Evolutionary conservation across 1,140 invertebrate genomes (phyloP).

Genomic region (Lepidostoma basale): DNA sequence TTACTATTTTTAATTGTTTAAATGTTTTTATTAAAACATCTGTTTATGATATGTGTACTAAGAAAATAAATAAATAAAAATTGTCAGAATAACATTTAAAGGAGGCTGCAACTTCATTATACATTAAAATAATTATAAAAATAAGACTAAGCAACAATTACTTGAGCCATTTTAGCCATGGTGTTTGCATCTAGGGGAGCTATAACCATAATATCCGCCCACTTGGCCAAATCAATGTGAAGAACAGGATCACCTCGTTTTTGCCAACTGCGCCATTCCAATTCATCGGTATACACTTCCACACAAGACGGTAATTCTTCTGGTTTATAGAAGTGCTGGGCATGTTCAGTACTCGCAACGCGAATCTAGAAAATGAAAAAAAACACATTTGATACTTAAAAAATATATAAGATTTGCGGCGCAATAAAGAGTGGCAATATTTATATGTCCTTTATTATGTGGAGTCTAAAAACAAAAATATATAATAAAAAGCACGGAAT

Average conservation of each 20-base stretch:
- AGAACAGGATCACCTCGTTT: conserved; percentile 91
- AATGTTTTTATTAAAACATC: too few species aligned
- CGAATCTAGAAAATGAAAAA: conserved; percentile 65
- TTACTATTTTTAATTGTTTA: too few species aligned
- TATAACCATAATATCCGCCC: conserved; percentile 93
- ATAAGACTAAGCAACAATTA: not conserved
- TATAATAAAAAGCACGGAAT: too few species aligned
- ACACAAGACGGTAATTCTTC: conserved; percentile 65
- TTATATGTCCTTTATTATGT: too few species aligned
- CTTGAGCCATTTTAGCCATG: conserved; percentile 84
- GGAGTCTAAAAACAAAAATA: too few species aligned
- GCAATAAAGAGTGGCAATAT: too few species aligned
- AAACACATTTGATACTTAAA: not conserved
- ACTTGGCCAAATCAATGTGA: conserved; percentile 95
- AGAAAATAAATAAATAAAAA: too few species aligned
- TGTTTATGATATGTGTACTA: too few species aligned
- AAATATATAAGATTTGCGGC: not conserved
- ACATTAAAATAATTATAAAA: too few species aligned
- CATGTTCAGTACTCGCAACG: conserved; percentile 82
- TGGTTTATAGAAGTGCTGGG: conserved; percentile 84
- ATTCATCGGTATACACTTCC: conserved; percentile 76
- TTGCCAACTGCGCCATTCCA: conserved; percentile 94
- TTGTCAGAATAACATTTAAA: too few species aligned
- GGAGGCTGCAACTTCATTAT: too few species aligned
- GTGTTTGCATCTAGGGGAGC: conserved; percentile 98